Percentiles rank a stretch among this genome's conserved stretches.
phyloP scores from a whole-genome alignment of 92 coral and sea anemone genomes.

The Micromussa lordhowensis region DNA sequence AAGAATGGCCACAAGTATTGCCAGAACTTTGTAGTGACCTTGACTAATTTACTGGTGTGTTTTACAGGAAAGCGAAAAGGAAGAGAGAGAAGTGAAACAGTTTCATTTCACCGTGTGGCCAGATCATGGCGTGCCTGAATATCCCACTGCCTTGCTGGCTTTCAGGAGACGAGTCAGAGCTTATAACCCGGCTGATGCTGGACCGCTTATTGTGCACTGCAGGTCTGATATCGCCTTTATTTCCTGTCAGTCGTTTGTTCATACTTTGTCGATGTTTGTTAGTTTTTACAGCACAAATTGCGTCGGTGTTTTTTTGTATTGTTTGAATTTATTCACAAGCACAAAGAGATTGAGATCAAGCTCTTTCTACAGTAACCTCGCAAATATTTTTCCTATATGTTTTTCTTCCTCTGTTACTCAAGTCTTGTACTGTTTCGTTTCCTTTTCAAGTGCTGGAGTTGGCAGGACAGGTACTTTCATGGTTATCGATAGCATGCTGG shows the following conservation, averaged over 20 bases:
- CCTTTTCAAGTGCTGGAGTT: conserved; percentile 89
- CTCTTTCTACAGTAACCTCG: no score
- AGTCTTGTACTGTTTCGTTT: neutral
- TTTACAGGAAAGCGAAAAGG: conserved; percentile 89
- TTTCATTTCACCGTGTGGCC: conserved; percentile 99
- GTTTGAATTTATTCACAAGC: no score
- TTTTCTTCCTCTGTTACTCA: neutral
- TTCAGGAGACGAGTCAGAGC: conserved; percentile 95
- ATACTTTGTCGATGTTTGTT: neutral
- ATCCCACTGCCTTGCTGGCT: conserved; percentile 94
- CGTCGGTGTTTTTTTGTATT: no score
- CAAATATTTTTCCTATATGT: no score
- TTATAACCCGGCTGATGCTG: conserved; percentile 91
- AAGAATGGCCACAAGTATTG: neutral
- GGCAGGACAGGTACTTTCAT: conserved; percentile 98
- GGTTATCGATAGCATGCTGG: conserved; percentile 90
- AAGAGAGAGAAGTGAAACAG: conserved; percentile 96
- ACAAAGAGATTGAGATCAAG: no score
- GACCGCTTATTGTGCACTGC: conserved; percentile 92
- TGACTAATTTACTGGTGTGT: neutral
- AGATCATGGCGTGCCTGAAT: conserved; percentile 99
- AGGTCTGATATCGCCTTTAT: conserved; percentile 59
- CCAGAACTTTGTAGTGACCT: neutral
- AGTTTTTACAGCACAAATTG: no score
- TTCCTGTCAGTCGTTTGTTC: neutral